phyloP scores from a whole-genome alignment of 2,888 invertebrate genomes.

The Drepana falcataria region DNA sequence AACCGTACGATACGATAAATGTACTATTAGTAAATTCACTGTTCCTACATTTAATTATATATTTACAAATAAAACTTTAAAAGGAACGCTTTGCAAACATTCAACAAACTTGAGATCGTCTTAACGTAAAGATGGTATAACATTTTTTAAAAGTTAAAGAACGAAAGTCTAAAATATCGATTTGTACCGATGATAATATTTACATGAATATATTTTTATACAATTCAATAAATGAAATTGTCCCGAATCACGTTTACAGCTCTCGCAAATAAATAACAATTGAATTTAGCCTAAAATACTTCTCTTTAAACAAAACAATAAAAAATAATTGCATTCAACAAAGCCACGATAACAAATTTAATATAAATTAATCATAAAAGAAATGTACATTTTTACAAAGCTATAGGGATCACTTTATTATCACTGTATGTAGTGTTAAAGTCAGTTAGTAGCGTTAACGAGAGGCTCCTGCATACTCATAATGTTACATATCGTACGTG shows the following conservation, averaged over 20 bases:
- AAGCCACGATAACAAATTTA: constrained; percentile 78
- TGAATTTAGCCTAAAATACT: constrained; percentile 77
- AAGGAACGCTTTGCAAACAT: constrained; percentile 79
- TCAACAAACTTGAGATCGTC: constrained; percentile 79
- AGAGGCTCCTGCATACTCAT: constrained; percentile 25
- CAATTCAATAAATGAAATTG: constrained; percentile 50
- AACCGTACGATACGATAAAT: constrained; percentile 49
- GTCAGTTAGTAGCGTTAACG: constrained; percentile 35
- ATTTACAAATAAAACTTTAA: constrained; percentile 79
- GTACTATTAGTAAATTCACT: constrained; percentile 73
- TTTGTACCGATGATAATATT: constrained; percentile 57
- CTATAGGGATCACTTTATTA: constrained; percentile 69
- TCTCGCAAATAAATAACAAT: constrained; percentile 77
- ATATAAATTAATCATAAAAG: constrained; percentile 76
- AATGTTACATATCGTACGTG: constrained; percentile 24
- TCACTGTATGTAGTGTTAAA: constrained; percentile 58
- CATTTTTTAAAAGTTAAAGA: constrained; percentile 66
- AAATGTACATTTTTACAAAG: constrained; percentile 77
- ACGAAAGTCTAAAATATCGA: constrained; percentile 64
- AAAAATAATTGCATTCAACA: constrained; percentile 79
- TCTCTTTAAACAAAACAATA: constrained; percentile 77
- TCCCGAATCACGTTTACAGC: constrained; percentile 71
- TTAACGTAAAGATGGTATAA: constrained; percentile 78
- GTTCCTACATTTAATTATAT: constrained; percentile 69
- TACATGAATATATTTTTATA: constrained; percentile 50